phyloP scores from a whole-genome alignment of 2,888 invertebrate genomes.

The Clistopyga incitator region DNA sequence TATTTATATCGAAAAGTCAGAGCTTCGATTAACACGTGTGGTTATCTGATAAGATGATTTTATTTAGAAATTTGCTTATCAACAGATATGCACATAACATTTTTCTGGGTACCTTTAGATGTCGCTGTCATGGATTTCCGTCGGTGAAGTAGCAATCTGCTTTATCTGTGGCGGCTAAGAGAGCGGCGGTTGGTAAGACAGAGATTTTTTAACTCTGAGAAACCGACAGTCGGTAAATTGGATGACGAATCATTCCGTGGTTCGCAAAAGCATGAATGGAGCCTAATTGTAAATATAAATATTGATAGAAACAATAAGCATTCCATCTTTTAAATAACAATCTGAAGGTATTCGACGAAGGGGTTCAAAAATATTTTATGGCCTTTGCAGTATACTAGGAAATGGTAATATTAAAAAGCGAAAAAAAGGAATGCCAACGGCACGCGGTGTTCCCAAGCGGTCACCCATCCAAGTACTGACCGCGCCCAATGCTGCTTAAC shows the following conservation, averaged over 20 bases:
- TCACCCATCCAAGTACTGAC: constrained; percentile 6
- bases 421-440: not conserved
- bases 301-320: no score
- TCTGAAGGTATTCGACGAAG: no score
- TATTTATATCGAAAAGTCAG: not conserved
- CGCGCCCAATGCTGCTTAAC: constrained; percentile 2
- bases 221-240: not conserved
- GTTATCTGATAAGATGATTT: not conserved
- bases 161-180: not conserved
- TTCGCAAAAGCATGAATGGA: not conserved
- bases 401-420: no score
- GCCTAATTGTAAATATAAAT: not conserved
- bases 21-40: not conserved
- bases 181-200: not conserved
- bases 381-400: no score
- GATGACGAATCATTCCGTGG: not conserved
- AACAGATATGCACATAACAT: not conserved
- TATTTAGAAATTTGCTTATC: not conserved
- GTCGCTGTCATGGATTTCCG: not conserved
- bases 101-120: not conserved
- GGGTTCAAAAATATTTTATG: no score
- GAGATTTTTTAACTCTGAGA: not conserved
- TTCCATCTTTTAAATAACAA: no score
- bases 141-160: not conserved
- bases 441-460: constrained; percentile 6